Evolutionary conservation across 2,797 vertebrate genomes (phyloP).

Genomic region (Lepus oiostolus): DNA sequence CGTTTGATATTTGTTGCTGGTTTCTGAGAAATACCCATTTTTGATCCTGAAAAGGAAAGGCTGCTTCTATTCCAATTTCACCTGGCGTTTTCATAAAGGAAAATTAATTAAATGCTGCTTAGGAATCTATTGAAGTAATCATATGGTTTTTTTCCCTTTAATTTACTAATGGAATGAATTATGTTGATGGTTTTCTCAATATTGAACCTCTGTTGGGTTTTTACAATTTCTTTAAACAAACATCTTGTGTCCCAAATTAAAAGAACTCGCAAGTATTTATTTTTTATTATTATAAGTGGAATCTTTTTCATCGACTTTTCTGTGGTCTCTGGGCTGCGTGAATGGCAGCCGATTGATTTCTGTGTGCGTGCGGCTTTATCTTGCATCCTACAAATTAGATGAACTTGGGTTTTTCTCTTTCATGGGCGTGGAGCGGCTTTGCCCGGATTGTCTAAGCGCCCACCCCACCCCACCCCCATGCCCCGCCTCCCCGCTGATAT

Average conservation of each 20-base stretch:
- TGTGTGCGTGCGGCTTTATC: conserved; percentile 50
- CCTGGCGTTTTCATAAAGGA: conserved; percentile 70
- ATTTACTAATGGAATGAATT: conserved; percentile 81
- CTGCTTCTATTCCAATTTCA: conserved; percentile 68
- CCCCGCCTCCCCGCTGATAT: not conserved
- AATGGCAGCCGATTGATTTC: conserved; percentile 67
- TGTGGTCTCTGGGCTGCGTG: conserved; percentile 58
- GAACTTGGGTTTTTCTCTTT: conserved; percentile 11
- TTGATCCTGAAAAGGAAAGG: conserved; percentile 13
- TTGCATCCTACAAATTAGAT: conserved; percentile 70
- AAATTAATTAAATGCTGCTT: conserved; percentile 81
- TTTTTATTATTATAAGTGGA: conserved; percentile 77
- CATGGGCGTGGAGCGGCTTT: not conserved
- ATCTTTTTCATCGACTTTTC: conserved; percentile 68
- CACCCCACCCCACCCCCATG: not conserved
- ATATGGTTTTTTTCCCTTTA: conserved; percentile 78
- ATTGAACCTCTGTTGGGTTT: conserved; percentile 69
- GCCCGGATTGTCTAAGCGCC: not conserved
- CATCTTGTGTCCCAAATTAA: conserved; percentile 71
- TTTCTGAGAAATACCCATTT: conserved; percentile 61
- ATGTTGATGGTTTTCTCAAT: conserved; percentile 75
- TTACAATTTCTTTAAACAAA: conserved; percentile 79
- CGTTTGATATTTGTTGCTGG: not conserved
- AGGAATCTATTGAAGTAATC: conserved; percentile 78
- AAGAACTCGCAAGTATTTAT: conserved; percentile 72